These are phyloP conservation scores for Parazoanthus atlanticus DNA, from an alignment of 92 coral and sea anemone genomes.

Conservation along the genomic window DNA sequence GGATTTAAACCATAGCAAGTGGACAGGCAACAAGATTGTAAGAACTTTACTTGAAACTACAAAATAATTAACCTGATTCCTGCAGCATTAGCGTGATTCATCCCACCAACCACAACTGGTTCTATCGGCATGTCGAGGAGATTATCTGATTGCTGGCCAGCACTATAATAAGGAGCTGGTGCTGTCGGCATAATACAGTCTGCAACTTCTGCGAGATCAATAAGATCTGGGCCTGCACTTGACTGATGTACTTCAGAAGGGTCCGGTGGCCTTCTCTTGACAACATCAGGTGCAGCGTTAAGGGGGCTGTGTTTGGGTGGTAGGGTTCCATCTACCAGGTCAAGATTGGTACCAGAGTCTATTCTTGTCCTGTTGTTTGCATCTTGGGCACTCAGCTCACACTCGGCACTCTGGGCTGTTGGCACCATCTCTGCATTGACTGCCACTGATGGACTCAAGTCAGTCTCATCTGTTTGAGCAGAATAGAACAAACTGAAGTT, in stretches of 20 bases:
- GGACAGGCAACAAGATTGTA: not conserved
- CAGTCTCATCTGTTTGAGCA: slow-evolving; percentile 9
- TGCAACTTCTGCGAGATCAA: slow-evolving; percentile 26
- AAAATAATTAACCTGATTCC: not conserved
- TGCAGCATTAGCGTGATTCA: not conserved
- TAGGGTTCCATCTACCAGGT: slow-evolving; percentile 18
- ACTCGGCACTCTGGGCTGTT: not conserved
- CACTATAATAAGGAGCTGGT: not conserved
- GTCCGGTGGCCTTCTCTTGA: slow-evolving; percentile 1
- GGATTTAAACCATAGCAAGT: not conserved
- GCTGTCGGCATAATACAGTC: not conserved
- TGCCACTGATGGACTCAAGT: slow-evolving; percentile 1
- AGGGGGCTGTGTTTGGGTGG: not conserved
- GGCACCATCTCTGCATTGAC: not conserved
- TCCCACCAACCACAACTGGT: not conserved
- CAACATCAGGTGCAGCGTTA: slow-evolving; percentile 17
- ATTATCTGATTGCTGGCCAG: not conserved
- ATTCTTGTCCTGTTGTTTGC: not conserved
- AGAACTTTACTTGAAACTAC: not conserved
- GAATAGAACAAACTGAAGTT: not conserved
- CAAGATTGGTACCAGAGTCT: slow-evolving; percentile 2
- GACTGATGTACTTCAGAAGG: slow-evolving; percentile 1
- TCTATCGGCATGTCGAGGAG: slow-evolving; percentile 35
- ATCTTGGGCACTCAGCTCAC: not conserved
- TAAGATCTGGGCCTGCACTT: slow-evolving; percentile 38